Evolutionary conservation across 2,888 invertebrate species (phyloP).

Genomic region (Xiphydria camelus): DNA sequence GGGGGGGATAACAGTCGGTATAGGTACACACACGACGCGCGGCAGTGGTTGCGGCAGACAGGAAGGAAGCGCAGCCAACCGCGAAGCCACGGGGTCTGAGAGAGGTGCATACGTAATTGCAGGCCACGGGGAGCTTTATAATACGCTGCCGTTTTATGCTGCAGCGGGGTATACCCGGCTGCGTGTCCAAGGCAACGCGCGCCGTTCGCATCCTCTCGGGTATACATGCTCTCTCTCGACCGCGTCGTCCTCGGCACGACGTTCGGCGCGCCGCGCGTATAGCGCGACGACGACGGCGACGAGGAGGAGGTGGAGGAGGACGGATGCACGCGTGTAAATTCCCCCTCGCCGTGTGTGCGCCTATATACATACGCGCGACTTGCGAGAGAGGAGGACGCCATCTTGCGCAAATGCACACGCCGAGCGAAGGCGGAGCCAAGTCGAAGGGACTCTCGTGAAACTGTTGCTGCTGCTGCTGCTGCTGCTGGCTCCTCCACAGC

Average conservation of each 20-base stretch:
- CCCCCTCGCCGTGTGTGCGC: not conserved
- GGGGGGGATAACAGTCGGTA: conserved; percentile 25
- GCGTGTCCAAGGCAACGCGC: not conserved
- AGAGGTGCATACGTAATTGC: conserved; percentile 55
- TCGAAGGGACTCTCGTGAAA: conserved; percentile 22
- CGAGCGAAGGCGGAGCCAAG: conserved; percentile 56
- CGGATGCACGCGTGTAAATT: not conserved
- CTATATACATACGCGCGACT: conserved; percentile 14
- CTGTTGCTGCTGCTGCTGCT: conserved; percentile 10
- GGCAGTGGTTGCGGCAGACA: conserved; percentile 50
- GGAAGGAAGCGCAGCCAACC: conserved; percentile 57
- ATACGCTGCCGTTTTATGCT: conserved; percentile 33
- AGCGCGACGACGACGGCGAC: not conserved
- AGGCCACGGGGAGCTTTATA: conserved; percentile 36
- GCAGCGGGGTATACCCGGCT: conserved; percentile 11
- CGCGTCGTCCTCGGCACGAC: no score
- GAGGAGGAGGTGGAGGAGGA: not conserved
- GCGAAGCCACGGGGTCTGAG: conserved; percentile 49
- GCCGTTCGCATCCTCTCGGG: not conserved
- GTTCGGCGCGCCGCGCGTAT: no score
- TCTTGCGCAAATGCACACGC: conserved; percentile 55
- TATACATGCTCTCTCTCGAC: not conserved
- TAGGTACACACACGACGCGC: conserved; percentile 23
- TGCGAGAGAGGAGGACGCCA: conserved; percentile 46
- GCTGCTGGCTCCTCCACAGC: no score